These are phyloP conservation scores for Zosterops borbonicus DNA, from an alignment of 2,113 vertebrate species.

Conservation along the genomic window DNA sequence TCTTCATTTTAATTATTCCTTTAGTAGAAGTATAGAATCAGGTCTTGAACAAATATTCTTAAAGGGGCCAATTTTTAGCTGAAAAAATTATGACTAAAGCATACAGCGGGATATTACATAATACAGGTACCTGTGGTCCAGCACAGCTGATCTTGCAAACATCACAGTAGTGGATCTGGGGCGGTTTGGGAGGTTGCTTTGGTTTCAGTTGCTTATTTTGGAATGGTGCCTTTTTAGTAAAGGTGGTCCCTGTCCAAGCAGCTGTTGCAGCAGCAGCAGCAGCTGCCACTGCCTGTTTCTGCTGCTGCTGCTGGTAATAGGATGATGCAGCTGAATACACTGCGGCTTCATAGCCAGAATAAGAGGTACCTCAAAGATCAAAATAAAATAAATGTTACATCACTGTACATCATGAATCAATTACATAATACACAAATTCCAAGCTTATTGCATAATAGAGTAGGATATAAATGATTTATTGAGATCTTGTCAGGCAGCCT, in stretches of 20 bases:
- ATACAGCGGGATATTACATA: neutral
- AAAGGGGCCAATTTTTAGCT: neutral
- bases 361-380: conserved; percentile 85
- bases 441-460: neutral
- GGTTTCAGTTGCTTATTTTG: conserved; percentile 95
- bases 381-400: conserved; percentile 54
- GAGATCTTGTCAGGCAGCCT: neutral
- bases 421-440: neutral
- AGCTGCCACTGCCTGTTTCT: conserved; percentile 81
- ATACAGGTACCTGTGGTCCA: conserved; percentile 77
- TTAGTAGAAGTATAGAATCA: neutral
- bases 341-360: conserved; percentile 94
- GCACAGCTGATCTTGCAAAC: conserved; percentile 99
- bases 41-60: neutral
- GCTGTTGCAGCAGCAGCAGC: conserved; percentile 88
- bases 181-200: conserved; percentile 95
- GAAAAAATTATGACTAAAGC: neutral
- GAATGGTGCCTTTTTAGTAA: conserved; percentile 95
- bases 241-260: conserved; percentile 92
- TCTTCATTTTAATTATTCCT: neutral
- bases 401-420: neutral
- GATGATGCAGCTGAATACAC: conserved; percentile 94
- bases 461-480: neutral
- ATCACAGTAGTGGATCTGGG: conserved; percentile 99
- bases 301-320: conserved; percentile 91